Base-by-base conservation (phyloP, 2,797 vertebrate genomes). In the Acrossocheilus fasciatus region DNA sequence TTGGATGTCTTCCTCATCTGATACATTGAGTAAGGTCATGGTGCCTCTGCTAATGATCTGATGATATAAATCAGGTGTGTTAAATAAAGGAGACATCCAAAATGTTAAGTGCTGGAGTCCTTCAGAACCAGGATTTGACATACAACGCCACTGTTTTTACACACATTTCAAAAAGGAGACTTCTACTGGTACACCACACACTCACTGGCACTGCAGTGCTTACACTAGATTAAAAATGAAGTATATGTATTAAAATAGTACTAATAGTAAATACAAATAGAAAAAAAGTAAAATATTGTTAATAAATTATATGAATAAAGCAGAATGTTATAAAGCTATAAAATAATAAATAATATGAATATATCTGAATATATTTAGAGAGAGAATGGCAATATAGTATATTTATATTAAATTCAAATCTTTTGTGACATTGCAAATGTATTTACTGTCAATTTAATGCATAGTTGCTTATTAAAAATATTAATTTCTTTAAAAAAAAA, bases 11-110 rank as follows among this genome's bases (percentile, higher is more conserved):
- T 77, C 6, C n/a, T 50, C 45, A 50, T 50, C 50, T 14, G 5
- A 57, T 39, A 57, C 34, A n/a, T 11, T 2, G 20, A 7, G 47
- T 41, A 59, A 77, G 6, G 34, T 57, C 36, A 9, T 30, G 23
- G 77, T 64, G 57, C 39, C n/a, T 64, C 39, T 78, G 20, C 23
- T 43, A 79, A 79, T 79, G 9, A 45, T 78, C 54, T 43, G 54
- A 41, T 78, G 2, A 41, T 41, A 59, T 78, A 59, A 80, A 80
- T 80, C 39, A 45, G 9, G 52, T 26, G 20, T 59, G 54, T 15
- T 78, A 78, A 78, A 78, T 59, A 2, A 59, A 59, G 36, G 76
- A 26, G 36, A 26, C 15, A 3, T 26, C 15, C 77, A 17, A 62
- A 62, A 77, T 57, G 52, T 41, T 36, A 7, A 39, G 20, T 39